Percentiles rank a stretch among this genome's conserved stretches.
These are phyloP conservation scores for Antheraea assamensis DNA, from an alignment of 2,888 invertebrate genomes.

Conservation along the genomic window DNA sequence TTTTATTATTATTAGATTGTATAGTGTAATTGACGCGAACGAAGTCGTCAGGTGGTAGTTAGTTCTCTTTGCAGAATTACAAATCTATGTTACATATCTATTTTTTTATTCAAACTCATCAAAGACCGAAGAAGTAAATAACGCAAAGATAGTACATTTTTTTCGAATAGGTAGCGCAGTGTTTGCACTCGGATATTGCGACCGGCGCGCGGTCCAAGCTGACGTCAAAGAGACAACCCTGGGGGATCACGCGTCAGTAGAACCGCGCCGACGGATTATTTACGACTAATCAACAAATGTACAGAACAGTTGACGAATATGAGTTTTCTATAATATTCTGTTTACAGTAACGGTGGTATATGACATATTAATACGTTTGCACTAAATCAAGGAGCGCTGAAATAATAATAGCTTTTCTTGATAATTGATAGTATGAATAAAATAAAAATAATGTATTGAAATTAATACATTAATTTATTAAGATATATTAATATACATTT, in stretches of 20 bases:
- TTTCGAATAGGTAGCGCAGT: background rate
- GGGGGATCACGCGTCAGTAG: conserved; percentile 12
- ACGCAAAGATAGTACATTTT: background rate
- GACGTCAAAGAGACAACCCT: conserved; percentile 18
- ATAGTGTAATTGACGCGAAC: too few species aligned
- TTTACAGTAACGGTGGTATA: background rate
- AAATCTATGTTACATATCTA: background rate
- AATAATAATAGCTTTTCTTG: too few species aligned
- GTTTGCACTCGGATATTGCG: conserved; percentile 20
- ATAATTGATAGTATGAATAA: too few species aligned
- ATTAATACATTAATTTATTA: background rate
- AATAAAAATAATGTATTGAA: background rate
- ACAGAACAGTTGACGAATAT: background rate
- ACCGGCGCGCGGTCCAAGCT: background rate
- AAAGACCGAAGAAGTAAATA: background rate
- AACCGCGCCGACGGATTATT: conserved; percentile 17
- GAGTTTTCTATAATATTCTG: background rate
- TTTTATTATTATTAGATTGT: too few species aligned
- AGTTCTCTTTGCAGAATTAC: too few species aligned
- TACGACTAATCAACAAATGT: background rate
- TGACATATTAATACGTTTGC: background rate
- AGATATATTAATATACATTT: background rate
- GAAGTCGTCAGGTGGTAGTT: too few species aligned
- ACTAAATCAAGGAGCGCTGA: background rate
- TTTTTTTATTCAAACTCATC: background rate